Base-by-base conservation (phyloP, 2,797 vertebrate genomes). In the Chelonia mydas region DNA sequence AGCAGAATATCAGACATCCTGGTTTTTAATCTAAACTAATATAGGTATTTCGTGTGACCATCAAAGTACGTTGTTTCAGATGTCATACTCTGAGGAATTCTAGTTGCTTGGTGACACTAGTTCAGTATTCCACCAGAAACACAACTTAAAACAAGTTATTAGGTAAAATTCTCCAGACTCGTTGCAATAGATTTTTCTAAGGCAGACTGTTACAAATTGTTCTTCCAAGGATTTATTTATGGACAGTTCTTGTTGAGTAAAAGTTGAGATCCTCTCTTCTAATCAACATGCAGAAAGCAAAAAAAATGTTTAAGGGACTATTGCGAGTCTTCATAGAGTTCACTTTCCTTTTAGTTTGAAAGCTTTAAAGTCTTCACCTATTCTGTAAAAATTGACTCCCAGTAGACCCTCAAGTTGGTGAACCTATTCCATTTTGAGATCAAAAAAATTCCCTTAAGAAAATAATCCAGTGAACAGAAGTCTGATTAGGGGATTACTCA, bases 71-170 rank as follows among this genome's bases (percentile, higher is more conserved):
- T 41, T 41, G 41, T 54, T 41, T 96, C 31, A 77, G 78, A n/a
- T 76, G 49, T 11, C 33, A 27, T 4, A 17, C 6, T 47, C 47
- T 91, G 53, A 92, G 86, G 83, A 72, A 53, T 41, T 79, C 57
- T 91, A 54, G 59, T 83, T 28, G 19, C 91, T 81, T 91, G 51
- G 21, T 81, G 45, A 72, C 65, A 65, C 72, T 37, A 45, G 25
- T n/a, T 86, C 9, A 49, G 3, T 80, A 61, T 79, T 90, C 25
- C 25, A 28, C 51, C 79, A 85, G 74, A 84, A 90, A 33, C 2
- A 2, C 2, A 78, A 76, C 45, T 76, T 61, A 49, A 82, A 78
- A 53, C 54, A 55, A 86, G 9, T 7, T 57, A 86, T 77, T 37
- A 91, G 61, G 8, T 55, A 74, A 68, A 74, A 88, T 50, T 50